Evolutionary conservation across 2,797 vertebrate genomes (phyloP), one percentile per base, ranked within the genome.

Genomic region (Chelon auratus): DNA sequence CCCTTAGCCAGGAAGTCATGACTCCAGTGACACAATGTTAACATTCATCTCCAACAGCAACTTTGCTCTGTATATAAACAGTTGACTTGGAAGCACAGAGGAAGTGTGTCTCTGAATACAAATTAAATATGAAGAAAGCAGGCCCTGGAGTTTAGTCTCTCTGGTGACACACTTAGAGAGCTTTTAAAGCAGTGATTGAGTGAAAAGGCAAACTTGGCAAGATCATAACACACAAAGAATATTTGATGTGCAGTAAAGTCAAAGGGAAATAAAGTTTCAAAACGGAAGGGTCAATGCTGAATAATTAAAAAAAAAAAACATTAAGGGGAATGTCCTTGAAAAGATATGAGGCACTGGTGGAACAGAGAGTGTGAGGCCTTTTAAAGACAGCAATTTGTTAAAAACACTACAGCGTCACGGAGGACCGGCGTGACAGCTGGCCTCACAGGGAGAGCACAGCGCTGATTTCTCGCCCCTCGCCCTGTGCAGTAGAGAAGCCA

Each of bases 301-400:
- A 83, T 79, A 59, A 77, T 80, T 72, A 84, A 84, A 66, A 39
- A 30, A 51, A 62, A 70, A 47, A 65, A 47, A 62, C 60, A 62
- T 68, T 36, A 56, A 73, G 43, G 33, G 36, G 24, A 15, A 47
- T 65, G 89, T 76, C 89, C 86, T 90, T 92, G 90, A 84, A 62
- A 81, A 76, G 80, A 83, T 78, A 83, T 40, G 67, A 77, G 18
- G 20, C 62, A 42, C 77, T 82, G 5, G 40, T 22, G 42, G 75
- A 75, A 77, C 48, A 64, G 64, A 50, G 72, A 58, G 69, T 54
- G 72, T 50, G 72, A 60, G 72, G 54, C 85, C 68, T 80, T 87
- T 86, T 85, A 87, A 91, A 84, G 88, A 86, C 88, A 87, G 84
- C 64, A 50, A 87, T 91, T 82, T 78, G 84, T 93, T 87, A 90